Percentiles rank a stretch among this genome's conserved stretches.
Conservation (phyloP, 2,797 vertebrate genomes). For the Myotis pilosus region DNA sequence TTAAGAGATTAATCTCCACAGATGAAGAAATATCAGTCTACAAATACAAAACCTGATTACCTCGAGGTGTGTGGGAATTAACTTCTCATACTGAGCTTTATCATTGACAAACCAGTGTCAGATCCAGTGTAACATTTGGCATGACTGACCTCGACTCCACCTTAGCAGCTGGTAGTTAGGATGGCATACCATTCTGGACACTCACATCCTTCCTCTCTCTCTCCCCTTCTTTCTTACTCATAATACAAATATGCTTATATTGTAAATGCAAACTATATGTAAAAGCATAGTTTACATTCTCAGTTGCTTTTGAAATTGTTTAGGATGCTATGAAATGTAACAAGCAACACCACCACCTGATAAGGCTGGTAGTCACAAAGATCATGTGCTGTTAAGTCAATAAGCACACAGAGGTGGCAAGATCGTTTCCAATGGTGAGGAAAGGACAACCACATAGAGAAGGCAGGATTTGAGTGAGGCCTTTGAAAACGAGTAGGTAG, state of each 20-base stretch:
- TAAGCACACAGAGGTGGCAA: neutral
- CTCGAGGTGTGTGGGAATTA: neutral
- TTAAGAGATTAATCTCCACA: neutral
- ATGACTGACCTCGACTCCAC: neutral
- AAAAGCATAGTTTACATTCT: neutral
- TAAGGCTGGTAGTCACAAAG: neutral
- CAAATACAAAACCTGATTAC: neutral
- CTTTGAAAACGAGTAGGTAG: neutral
- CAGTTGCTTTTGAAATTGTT: neutral
- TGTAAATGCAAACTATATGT: neutral
- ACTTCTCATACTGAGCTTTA: neutral
- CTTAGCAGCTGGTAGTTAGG: neutral
- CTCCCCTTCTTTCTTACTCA: neutral
- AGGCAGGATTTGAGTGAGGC: neutral
- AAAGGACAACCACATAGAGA: neutral
- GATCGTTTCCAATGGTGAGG: neutral
- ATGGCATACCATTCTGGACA: neutral
- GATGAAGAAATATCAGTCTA: neutral
- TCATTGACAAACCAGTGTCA: neutral
- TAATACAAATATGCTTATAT: neutral
- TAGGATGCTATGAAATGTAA: neutral
- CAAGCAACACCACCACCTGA: neutral
- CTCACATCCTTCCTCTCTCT: neutral
- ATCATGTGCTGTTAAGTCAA: rapidly evolving
- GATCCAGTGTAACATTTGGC: neutral